phyloP scores from a whole-genome alignment of 2,797 vertebrate species.

The Helostoma temminkii region DNA sequence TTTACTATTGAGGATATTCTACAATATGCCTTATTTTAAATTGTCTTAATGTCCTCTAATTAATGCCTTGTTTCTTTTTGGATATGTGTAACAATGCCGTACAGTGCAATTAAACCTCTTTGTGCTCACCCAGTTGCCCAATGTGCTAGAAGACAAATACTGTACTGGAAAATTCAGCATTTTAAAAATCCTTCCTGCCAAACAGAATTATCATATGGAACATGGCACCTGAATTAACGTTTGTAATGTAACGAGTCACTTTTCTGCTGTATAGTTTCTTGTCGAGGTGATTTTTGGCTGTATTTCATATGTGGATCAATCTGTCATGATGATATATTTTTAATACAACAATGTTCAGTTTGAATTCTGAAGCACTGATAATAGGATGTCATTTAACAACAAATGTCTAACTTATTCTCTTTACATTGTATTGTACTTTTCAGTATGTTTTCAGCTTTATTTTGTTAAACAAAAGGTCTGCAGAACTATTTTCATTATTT shows the following conservation, averaged over 20 bases:
- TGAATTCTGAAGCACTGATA: conserved; percentile 29
- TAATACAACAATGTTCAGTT: not conserved
- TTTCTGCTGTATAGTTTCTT: conserved; percentile 26
- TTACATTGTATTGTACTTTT: not conserved
- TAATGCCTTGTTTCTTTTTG: conserved; percentile 31
- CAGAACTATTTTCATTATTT: not conserved
- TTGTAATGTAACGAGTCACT: conserved; percentile 6
- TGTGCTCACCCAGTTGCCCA: conserved; percentile 10
- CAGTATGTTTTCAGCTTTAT: conserved; percentile 2
- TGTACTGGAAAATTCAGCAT: conserved; percentile 9
- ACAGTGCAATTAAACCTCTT: not conserved
- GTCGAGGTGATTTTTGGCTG: not conserved
- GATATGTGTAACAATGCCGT: conserved; percentile 12
- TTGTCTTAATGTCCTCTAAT: conserved; percentile 6
- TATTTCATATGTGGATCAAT: conserved; percentile 14
- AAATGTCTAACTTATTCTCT: not conserved
- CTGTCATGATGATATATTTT: conserved; percentile 7
- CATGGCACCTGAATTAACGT: conserved; percentile 14
- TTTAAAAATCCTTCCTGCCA: conserved; percentile 40
- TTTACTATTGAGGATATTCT: conserved; percentile 14
- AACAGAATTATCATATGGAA: conserved; percentile 27
- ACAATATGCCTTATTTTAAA: conserved; percentile 15
- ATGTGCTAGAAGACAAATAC: not conserved
- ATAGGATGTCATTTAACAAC: not conserved
- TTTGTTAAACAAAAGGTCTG: conserved; percentile 4